phyloP scores from a whole-genome alignment of 2,797 vertebrate genomes.

The Onychomys torridus region DNA sequence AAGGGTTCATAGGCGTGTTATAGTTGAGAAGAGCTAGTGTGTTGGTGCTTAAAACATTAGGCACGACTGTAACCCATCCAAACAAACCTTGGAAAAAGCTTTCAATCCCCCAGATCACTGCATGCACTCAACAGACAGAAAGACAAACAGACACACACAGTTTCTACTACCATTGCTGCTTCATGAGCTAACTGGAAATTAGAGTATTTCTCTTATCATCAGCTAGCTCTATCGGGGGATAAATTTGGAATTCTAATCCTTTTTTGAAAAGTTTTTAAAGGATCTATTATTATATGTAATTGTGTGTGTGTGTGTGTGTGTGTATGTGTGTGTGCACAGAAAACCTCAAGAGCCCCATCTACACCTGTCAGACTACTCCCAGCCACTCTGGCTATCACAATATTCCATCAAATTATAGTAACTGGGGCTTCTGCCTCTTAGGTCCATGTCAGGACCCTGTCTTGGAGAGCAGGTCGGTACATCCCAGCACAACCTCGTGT shows the following conservation, averaged over 20 bases:
- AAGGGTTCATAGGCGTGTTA: neutral
- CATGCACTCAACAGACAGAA: neutral
- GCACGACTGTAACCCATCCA: neutral
- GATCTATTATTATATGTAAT: neutral
- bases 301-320: too few relatives aligned
- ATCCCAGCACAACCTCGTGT: neutral
- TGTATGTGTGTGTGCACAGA: neutral
- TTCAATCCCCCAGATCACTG: neutral
- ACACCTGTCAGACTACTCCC: neutral
- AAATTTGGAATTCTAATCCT: slow-evolving; percentile 19
- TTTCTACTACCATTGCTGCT: neutral
- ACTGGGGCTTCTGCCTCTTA: neutral
- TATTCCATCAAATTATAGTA: neutral
- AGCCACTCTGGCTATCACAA: neutral
- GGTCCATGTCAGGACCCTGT: neutral
- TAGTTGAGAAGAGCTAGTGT: neutral
- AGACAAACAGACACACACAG: neutral
- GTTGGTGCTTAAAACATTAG: neutral
- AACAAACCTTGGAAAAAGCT: neutral
- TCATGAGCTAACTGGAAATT: neutral
- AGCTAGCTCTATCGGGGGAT: neutral
- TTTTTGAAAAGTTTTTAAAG: neutral
- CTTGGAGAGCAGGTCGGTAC: neutral
- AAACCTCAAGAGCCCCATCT: neutral
- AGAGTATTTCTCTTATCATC: neutral